Conservation (phyloP, 2,888 invertebrate species). For the Dynastes hyllus region DNA sequence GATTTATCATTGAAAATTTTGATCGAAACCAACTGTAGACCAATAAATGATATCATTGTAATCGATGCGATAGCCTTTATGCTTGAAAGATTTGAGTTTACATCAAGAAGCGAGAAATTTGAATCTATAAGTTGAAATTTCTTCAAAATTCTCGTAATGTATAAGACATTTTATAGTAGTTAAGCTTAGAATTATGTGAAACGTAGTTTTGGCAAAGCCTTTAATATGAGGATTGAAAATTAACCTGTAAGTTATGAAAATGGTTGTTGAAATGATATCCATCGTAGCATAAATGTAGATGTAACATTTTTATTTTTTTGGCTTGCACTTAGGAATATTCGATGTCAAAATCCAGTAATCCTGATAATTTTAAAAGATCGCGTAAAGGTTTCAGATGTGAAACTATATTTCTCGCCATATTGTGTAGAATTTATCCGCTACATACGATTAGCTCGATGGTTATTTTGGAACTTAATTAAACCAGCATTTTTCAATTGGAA, state of each 20-base stretch:
- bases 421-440: neutral
- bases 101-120: neutral
- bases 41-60: neutral
- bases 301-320: neutral
- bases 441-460: too few relatives aligned
- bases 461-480: too few relatives aligned
- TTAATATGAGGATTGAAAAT: too few relatives aligned
- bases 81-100: neutral
- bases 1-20: too few relatives aligned
- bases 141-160: neutral
- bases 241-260: too few relatives aligned
- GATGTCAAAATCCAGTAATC: constrained; percentile 3
- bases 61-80: neutral
- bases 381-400: neutral
- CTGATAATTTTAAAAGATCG: neutral
- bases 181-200: too few relatives aligned
- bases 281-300: too few relatives aligned
- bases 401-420: neutral
- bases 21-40: neutral
- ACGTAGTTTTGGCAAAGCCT: too few relatives aligned
- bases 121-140: neutral
- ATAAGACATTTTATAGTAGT: neutral
- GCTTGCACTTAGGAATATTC: neutral
- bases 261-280: too few relatives aligned
- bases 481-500: too few relatives aligned